A percentile compares a stretch with the other conserved stretches of the same genome.
Evolutionary conservation across 1,140 invertebrate species (phyloP).

Genomic region (Tenebrio molitor): DNA sequence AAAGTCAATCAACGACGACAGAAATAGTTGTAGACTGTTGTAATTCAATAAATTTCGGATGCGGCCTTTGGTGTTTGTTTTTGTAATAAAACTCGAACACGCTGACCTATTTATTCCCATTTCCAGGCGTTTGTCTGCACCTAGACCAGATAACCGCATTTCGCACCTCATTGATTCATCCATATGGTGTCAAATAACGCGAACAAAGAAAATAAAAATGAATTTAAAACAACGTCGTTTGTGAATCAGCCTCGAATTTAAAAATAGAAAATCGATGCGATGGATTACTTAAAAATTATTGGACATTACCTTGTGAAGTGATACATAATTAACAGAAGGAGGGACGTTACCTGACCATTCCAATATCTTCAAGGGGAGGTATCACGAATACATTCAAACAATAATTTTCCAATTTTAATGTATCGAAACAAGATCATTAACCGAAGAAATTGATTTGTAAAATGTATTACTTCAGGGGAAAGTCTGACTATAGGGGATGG

Average conservation of each 20-base stretch:
- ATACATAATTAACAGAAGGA: constrained; percentile 23
- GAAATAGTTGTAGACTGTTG: background rate
- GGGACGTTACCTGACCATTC: constrained; percentile 4
- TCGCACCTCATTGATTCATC: constrained; percentile 6
- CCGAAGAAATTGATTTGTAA: too few species aligned
- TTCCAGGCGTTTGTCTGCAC: background rate
- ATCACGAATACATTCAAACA: too few species aligned
- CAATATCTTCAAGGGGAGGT: constrained; percentile 1
- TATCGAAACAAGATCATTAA: too few species aligned
- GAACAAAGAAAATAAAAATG: background rate
- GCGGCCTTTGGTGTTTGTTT: constrained; percentile 7
- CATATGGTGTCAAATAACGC: background rate
- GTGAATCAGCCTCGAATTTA: constrained; percentile 7
- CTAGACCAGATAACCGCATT: constrained; percentile 11
- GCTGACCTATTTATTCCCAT: constrained; percentile 9
- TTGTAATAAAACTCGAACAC: constrained; percentile 1
- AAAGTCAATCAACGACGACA: too few species aligned
- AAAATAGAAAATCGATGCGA: constrained; percentile 12
- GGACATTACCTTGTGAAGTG: constrained; percentile 1
- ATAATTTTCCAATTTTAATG: too few species aligned
- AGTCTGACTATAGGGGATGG: too few species aligned
- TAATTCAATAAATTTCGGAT: background rate
- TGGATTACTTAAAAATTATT: constrained; percentile 30
- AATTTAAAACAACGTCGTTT: too few species aligned
- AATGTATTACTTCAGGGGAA: too few species aligned